Evolutionary conservation across 2,888 invertebrate genomes (phyloP), one percentile per base, ranked within the genome.

Genomic region (Acanthosepion lycidas): DNA sequence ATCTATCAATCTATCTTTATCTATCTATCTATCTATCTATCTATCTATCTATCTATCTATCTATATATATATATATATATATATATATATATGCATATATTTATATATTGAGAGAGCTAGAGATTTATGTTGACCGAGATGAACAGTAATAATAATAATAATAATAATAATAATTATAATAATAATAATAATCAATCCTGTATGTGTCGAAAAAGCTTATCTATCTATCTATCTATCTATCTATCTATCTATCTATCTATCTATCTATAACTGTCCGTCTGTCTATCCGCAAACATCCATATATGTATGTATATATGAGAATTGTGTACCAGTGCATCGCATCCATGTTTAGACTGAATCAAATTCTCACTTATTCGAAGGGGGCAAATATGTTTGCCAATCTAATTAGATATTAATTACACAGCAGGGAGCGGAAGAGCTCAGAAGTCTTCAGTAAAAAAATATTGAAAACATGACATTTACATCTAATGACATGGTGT

Each of bases 321-420:
- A 15, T 18, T 15, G n/a, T 6, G 59, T 59, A 59, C 23, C 59
- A 20, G 23, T 23, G 78, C 4, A 78, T n/a, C n/a, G n/a, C 78
- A 33, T 78, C 42, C 33, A 78, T 78, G 78, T 78, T 78, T 33
- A n/a, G 33, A 78, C n/a, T 33, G n/a, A 78, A 15, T 78, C n/a
- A 15, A 33, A 12, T 78, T 5, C 33, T n/a, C 78, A n/a, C 33
- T 78, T 78, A 8, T 12, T 78, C 78, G 78, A 78, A 78, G 18
- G 78, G 78, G 78, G 78, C 33, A 78, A 78, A 78, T 78, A 33
- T 78, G n/a, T 78, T 78, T 78, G 33, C 33, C 78, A n/a, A n/a
- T 78, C 78, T n/a, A 78, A 78, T 78, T 78, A 78, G 78, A 78
- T n/a, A 78, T 78, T 78, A 78, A 78, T 78, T 78, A 78, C 33